Evolutionary conservation across 2,113 vertebrate species (phyloP).

Genomic region (Epinephelus moara): DNA sequence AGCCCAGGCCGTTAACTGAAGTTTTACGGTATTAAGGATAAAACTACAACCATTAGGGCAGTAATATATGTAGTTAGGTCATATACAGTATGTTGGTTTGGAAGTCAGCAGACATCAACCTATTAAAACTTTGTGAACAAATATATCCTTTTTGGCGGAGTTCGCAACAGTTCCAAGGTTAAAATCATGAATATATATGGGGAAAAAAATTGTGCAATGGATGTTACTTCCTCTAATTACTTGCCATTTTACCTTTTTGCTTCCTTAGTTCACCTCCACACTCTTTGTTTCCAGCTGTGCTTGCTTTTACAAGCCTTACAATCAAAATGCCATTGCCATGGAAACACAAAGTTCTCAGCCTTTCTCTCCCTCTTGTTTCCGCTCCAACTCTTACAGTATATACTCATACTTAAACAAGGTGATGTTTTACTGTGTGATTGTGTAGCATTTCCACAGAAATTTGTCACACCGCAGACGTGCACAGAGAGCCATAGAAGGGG

Average conservation of each 20-base stretch:
- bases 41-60: too few relatives aligned
- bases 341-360: slow-evolving; percentile 1
- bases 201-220: not conserved
- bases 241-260: not conserved
- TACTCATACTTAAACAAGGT: not conserved
- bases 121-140: not conserved
- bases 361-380: not conserved
- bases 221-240: not conserved
- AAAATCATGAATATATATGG: not conserved
- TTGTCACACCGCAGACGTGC: not conserved
- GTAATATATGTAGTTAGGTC: too few relatives aligned
- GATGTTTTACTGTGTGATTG: not conserved
- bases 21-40: too few relatives aligned
- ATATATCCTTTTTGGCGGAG: not conserved
- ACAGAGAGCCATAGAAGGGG: not conserved
- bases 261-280: not conserved
- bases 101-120: too few relatives aligned
- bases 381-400: not conserved
- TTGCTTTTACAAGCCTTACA: not conserved
- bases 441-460: not conserved
- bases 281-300: not conserved
- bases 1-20: too few relatives aligned
- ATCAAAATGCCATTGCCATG: slow-evolving; percentile 33
- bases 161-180: not conserved
- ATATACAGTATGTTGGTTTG: too few relatives aligned